Percentiles rank a stretch among this genome's conserved stretches.
Evolutionary conservation across 2,113 vertebrate genomes (phyloP).

Genomic region (Malaclemys terrapin): DNA sequence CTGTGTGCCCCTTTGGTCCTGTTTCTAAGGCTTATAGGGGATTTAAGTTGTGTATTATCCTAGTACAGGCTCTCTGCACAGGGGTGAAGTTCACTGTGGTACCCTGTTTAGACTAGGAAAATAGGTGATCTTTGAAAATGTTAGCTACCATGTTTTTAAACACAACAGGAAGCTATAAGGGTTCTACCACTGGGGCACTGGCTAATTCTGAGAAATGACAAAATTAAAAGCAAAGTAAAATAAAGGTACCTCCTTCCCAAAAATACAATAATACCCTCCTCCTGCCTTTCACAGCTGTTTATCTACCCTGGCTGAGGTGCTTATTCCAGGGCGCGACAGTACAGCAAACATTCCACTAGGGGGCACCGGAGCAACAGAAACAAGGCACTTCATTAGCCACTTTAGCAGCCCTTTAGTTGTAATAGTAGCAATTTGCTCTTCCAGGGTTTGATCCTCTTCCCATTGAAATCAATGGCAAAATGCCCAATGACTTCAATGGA

Average conservation of each 20-base stretch:
- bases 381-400: background rate
- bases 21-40: constrained; percentile 5
- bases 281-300: constrained; percentile 3
- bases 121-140: background rate
- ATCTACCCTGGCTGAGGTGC: background rate
- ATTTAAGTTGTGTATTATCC: background rate
- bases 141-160: background rate
- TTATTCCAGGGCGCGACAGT: background rate
- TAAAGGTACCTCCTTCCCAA: background rate
- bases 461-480: constrained; percentile 8
- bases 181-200: background rate
- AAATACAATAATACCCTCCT: background rate
- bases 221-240: background rate
- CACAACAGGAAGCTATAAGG: background rate
- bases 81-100: background rate
- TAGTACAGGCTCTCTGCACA: background rate
- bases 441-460: background rate
- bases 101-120: background rate
- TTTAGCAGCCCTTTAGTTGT: background rate
- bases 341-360: background rate
- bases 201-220: background rate
- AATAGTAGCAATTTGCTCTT: background rate
- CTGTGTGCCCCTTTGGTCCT: background rate
- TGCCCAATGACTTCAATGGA: background rate
- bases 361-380: background rate